Evolutionary conservation across 2,113 vertebrate species (phyloP).

Genomic region (Gallinago jamesoni): DNA sequence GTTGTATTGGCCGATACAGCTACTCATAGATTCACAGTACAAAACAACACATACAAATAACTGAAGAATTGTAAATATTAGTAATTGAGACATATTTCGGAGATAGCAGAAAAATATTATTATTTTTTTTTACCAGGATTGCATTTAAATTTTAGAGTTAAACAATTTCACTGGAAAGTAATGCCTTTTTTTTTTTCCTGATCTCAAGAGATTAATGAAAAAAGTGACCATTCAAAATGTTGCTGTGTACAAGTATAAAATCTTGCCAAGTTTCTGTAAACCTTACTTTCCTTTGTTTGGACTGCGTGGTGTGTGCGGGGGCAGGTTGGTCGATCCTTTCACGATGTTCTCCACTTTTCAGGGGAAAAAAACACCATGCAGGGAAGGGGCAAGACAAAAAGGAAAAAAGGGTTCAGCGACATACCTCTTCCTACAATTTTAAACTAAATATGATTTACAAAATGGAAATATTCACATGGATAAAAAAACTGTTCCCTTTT

Average conservation of each 20-base stretch:
- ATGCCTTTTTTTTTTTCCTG: not conserved
- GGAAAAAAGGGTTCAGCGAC: not conserved
- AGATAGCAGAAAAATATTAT: not conserved
- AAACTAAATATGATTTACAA: not conserved
- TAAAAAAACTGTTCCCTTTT: not conserved
- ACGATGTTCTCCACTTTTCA: not conserved
- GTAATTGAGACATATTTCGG: not conserved
- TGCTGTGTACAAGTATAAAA: not conserved
- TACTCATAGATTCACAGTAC: not conserved
- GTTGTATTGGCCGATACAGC: not conserved
- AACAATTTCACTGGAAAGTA: not conserved
- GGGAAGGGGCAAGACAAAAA: not conserved
- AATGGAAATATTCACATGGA: not conserved
- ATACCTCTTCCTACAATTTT: not conserved
- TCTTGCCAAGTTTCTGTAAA: not conserved
- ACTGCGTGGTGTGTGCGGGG: rapidly evolving
- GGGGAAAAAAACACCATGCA: not conserved
- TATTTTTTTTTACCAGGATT: not conserved
- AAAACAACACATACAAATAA: not conserved
- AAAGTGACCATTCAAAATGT: not conserved
- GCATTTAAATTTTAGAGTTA: not conserved
- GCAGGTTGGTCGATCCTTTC: not conserved
- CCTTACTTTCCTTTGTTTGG: not conserved
- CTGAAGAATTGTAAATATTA: not conserved
- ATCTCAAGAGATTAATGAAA: not conserved